phyloP scores from a whole-genome alignment of 2,797 vertebrate species.

The Sebastes dallii region DNA sequence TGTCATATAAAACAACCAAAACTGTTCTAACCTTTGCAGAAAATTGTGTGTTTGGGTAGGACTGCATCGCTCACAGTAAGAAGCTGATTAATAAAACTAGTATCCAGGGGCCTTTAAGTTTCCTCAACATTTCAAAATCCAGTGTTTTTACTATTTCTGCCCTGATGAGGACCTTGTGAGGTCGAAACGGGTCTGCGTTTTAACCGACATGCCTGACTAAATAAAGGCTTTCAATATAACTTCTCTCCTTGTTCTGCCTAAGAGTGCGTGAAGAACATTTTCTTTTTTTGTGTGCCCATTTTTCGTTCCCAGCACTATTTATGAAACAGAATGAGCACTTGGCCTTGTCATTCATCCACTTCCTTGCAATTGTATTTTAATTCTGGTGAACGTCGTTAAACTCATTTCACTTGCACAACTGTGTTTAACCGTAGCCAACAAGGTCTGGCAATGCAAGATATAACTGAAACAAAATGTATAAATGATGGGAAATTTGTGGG shows the following conservation, averaged over 20 bases:
- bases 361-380: background rate
- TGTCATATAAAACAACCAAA: background rate
- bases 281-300: background rate
- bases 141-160: background rate
- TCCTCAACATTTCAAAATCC: background rate
- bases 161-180: background rate
- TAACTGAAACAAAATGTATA: background rate
- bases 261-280: background rate
- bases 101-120: background rate
- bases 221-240: background rate
- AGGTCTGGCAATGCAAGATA: background rate
- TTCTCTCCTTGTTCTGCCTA: background rate
- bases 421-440: background rate
- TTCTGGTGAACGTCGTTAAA: background rate
- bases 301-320: background rate
- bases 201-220: background rate
- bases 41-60: background rate
- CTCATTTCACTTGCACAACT: background rate
- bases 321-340: background rate
- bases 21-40: background rate
- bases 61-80: background rate
- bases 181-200: background rate
- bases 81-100: background rate
- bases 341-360: background rate
- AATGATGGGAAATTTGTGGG: background rate